Evolutionary conservation across 1,140 invertebrate species (phyloP).

Genomic region (Bilobella aurantiaca): DNA sequence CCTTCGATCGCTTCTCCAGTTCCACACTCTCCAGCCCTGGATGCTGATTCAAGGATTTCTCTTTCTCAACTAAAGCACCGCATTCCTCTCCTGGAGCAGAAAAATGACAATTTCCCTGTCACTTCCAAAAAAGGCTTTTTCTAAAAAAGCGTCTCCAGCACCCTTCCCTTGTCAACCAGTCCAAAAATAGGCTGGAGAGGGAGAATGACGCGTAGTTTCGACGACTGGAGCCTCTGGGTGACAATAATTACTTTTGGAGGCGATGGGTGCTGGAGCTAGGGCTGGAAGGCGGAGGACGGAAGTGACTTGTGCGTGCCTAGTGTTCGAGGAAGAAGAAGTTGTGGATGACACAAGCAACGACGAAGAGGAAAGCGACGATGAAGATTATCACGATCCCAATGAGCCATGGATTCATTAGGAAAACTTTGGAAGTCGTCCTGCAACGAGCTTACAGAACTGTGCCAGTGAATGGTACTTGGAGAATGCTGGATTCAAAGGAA

Average conservation of each 20-base stretch:
- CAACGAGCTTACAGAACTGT: no score
- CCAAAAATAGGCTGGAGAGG: not conserved
- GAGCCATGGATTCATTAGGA: conserved; percentile 12
- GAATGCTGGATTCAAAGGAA: no score
- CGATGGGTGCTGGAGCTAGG: not conserved
- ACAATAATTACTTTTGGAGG: not conserved
- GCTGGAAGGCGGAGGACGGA: not conserved
- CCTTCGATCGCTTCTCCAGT: no score
- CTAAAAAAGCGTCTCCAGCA: not conserved
- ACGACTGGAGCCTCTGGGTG: not conserved
- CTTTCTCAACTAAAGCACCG: not conserved
- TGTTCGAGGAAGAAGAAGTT: conserved; percentile 12
- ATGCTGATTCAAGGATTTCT: not conserved
- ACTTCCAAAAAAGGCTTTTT: not conserved
- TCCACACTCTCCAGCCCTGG: not conserved
- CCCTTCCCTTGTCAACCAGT: not conserved
- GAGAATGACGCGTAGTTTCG: not conserved
- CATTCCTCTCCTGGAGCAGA: no score
- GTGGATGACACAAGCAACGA: conserved; percentile 12
- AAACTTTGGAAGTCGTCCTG: no score
- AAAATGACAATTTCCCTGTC: not conserved
- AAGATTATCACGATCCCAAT: conserved; percentile 10
- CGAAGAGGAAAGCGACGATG: conserved; percentile 14
- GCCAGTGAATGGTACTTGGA: no score
- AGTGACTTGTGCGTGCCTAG: not conserved